A percentile compares a stretch with the other conserved stretches of the same genome.
Conservation (phyloP, 2,113 vertebrate genomes). For the Mustela lutreola region DNA sequence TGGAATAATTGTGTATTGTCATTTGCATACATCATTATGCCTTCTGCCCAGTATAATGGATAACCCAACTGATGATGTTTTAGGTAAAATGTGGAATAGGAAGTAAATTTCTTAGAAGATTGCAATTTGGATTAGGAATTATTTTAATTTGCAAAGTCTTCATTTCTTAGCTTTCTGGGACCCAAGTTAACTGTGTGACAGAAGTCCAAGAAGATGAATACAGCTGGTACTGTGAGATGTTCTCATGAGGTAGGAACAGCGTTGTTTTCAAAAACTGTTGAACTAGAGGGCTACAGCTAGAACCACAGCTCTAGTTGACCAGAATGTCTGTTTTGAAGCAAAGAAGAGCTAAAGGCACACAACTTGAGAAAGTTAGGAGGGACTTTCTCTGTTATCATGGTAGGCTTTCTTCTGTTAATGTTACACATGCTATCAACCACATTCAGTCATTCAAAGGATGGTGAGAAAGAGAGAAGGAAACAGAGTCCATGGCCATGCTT, state of each 20-base stretch:
- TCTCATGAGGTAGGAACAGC: not conserved
- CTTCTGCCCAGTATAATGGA: not conserved
- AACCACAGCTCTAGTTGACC: not conserved
- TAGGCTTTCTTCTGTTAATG: not conserved
- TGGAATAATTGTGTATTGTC: not conserved
- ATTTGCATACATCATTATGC: not conserved
- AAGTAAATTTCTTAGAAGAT: not conserved
- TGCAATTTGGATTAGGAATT: not conserved
- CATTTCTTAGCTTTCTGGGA: not conserved
- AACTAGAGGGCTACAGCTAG: not conserved
- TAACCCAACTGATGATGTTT: not conserved
- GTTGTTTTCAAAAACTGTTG: not conserved
- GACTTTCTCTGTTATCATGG: not conserved
- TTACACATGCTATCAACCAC: not conserved
- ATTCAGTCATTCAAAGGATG: not conserved
- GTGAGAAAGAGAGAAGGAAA: not conserved
- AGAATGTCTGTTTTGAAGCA: not conserved
- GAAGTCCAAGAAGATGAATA: not conserved
- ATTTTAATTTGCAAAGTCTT: not conserved
- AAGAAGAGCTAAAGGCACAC: not conserved
- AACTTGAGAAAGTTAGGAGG: not conserved
- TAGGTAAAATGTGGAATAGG: not conserved
- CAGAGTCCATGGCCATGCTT: accelerated
- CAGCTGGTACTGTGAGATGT: not conserved
- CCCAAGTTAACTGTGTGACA: not conserved